phyloP scores from a whole-genome alignment of 2,797 vertebrate species.

The Micromesistius poutassou region DNA sequence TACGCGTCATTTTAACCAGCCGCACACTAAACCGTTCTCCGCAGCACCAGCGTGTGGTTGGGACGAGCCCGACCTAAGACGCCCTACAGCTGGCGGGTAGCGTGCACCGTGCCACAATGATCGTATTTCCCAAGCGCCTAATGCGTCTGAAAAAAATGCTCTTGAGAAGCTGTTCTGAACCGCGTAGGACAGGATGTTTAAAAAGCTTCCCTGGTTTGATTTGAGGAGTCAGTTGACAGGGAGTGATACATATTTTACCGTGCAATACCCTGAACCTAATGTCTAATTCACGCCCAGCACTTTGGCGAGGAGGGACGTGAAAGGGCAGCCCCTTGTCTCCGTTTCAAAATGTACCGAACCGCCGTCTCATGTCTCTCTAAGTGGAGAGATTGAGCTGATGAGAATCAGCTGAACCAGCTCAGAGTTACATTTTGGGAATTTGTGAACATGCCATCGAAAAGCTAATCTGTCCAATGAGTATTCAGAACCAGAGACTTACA shows the following conservation, averaged over 20 bases:
- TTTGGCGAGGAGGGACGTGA: background rate
- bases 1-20: too few species aligned
- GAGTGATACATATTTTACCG: background rate
- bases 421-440: too few species aligned
- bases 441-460: too few species aligned
- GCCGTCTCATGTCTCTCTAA: background rate
- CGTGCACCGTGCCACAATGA: too few species aligned
- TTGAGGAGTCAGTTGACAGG: background rate
- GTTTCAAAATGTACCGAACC: background rate
- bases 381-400: background rate
- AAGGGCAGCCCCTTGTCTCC: background rate
- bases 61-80: too few species aligned
- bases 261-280: background rate
- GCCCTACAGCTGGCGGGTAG: too few species aligned
- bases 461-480: too few species aligned
- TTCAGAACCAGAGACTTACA: too few species aligned
- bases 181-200: background rate
- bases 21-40: too few species aligned
- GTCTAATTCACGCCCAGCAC: background rate
- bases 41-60: too few species aligned
- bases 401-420: too few species aligned
- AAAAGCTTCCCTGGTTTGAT: background rate
- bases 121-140: background rate
- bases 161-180: background rate
- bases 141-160: background rate